Percentiles rank a stretch among this genome's conserved stretches.
These are phyloP conservation scores for Thumatha senex DNA, from an alignment of 2,888 invertebrate genomes.

Conservation along the genomic window DNA sequence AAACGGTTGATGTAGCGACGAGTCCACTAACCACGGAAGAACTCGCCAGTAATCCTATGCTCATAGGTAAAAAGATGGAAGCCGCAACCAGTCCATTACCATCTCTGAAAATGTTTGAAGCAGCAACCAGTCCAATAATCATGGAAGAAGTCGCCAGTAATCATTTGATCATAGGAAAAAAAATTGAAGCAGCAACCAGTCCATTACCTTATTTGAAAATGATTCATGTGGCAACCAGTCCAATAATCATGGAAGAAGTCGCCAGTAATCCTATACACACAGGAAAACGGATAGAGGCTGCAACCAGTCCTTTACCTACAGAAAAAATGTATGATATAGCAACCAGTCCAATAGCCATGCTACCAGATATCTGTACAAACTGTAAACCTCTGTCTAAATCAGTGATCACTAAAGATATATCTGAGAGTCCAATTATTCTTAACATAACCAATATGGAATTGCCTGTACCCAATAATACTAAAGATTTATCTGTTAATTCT, in stretches of 20 bases:
- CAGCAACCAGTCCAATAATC: background rate
- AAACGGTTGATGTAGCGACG: too few species aligned
- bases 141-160: too few species aligned
- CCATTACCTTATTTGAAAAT: background rate
- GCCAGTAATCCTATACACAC: background rate
- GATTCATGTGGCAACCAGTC: slow-evolving; percentile 2
- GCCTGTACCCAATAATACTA: too few species aligned
- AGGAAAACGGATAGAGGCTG: background rate
- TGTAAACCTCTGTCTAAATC: background rate
- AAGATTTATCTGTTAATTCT: too few species aligned
- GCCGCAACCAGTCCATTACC: slow-evolving; percentile 22
- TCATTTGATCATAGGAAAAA: background rate
- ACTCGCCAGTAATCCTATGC: slow-evolving; percentile 39
- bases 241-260: too few species aligned
- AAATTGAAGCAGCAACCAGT: background rate
- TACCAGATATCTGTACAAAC: background rate
- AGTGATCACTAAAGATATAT: slow-evolving; percentile 5
- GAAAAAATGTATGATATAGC: background rate
- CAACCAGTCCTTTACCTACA: background rate
- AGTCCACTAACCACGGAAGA: too few species aligned
- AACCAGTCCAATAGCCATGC: slow-evolving; percentile 2
- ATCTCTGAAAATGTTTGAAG: background rate
- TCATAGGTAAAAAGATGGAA: slow-evolving; percentile 18
- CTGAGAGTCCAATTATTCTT: background rate
- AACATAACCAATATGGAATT: too few species aligned